Conservation (phyloP, 2,797 vertebrate species). For the Eulemur albifrons region DNA sequence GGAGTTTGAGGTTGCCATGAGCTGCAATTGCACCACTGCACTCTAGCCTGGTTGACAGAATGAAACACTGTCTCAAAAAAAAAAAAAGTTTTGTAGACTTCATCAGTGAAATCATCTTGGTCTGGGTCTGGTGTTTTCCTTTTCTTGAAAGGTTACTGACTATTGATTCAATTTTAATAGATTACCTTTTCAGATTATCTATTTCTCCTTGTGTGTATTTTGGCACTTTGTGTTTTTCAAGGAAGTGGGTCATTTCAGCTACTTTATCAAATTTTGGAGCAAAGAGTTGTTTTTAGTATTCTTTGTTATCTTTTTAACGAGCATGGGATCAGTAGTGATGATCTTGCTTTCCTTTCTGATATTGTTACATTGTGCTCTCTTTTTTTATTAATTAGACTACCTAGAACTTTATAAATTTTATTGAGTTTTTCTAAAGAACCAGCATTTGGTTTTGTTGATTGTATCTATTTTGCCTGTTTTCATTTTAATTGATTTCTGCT, state of each 20-base stretch:
- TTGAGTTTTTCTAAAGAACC: background rate
- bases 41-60: too few relatives aligned
- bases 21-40: too few relatives aligned
- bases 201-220: background rate
- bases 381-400: background rate
- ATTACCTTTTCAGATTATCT: background rate
- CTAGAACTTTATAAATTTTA: background rate
- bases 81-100: background rate
- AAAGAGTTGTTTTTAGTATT: background rate
- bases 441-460: background rate
- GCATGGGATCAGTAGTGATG: background rate
- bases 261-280: background rate
- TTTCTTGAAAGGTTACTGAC: background rate
- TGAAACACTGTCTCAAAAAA: too few relatives aligned
- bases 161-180: background rate
- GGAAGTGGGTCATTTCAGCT: background rate
- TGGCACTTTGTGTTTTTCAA: background rate
- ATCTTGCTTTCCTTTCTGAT: background rate
- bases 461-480: background rate
- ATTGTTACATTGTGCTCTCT: background rate
- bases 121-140: background rate
- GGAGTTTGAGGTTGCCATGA: too few relatives aligned
- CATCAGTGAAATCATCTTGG: background rate
- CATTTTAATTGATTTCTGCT: background rate
- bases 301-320: background rate